These are phyloP conservation scores for Tragelaphus scriptus DNA, from an alignment of 2,113 vertebrate genomes.

Conservation along the genomic window DNA sequence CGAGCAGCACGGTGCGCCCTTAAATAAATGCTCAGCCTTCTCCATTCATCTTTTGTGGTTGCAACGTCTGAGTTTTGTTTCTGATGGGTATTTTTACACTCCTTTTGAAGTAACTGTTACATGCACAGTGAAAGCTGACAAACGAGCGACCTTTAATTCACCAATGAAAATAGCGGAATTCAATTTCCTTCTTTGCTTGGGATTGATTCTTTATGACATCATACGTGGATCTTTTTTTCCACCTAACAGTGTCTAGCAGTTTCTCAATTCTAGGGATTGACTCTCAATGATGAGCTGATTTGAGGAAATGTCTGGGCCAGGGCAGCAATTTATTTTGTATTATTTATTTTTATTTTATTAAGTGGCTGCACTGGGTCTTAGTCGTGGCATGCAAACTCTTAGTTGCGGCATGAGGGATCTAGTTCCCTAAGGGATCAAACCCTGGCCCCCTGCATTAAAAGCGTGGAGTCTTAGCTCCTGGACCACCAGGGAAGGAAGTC, in stretches of 20 bases:
- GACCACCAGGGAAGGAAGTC: neutral
- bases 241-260: neutral
- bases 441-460: neutral
- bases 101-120: neutral
- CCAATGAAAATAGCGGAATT: neutral
- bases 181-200: neutral
- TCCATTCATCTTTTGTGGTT: accelerated
- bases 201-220: neutral
- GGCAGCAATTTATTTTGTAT: neutral
- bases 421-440: neutral
- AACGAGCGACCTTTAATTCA: neutral
- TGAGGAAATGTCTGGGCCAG: neutral
- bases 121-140: neutral
- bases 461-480: neutral
- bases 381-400: neutral
- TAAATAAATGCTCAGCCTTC: neutral
- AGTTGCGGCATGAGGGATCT: neutral
- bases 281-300: neutral
- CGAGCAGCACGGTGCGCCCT: neutral
- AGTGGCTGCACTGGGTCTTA: neutral
- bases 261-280: neutral
- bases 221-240: neutral
- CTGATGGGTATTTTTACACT: neutral
- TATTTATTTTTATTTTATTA: neutral
- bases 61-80: neutral